Evolutionary conservation across 2,797 vertebrate species (phyloP), one percentile per base, ranked within the genome.

Genomic region (Gymnodraco acuticeps): DNA sequence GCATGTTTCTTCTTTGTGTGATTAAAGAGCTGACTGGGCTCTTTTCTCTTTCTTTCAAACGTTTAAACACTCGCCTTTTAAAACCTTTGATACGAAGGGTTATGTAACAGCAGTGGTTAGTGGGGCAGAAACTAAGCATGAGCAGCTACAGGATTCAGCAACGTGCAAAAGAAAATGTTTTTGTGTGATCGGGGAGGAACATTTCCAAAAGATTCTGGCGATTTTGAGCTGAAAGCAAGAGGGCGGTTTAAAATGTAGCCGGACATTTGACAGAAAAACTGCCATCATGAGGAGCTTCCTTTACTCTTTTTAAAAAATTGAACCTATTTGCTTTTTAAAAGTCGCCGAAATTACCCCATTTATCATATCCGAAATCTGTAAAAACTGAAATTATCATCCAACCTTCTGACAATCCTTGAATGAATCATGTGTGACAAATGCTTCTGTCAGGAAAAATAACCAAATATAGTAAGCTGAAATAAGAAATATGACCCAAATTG

Each of bases 71-170:
- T 51, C 0, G n/a, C n/a, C 15, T 75, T 71, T 38, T 58, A 72
- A 83, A 79, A 69, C 52, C 68, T 82, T 78, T 81, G 82, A 77
- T 75, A 47, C n/a, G 73, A 1, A 0, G 27, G 38, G 73, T 88
- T 87, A 76, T 6, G 50, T 83, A 89, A 90, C 70, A 63, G 71
- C 50, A 17, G 31, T 17, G 69, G 64, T 87, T 64, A 83, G 62
- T 74, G 80, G 82, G 65, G 66, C 77, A 77, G 78, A 86, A 89
- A 83, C 77, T 77, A 79, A 64, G 59, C 63, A 61, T 33, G 59
- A 64, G 53, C 42, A 63, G 43, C 50, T 23, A 33, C 11, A 51
- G 4, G n/a, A 41, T 16, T 41, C 27, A 16, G 54, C 53, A 41
- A 31, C 31, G 5, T 3, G 3, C 1, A 42, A 10, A 17, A 33